phyloP scores from a whole-genome alignment of 2,113 vertebrate genomes.

The Heterotis niloticus region DNA sequence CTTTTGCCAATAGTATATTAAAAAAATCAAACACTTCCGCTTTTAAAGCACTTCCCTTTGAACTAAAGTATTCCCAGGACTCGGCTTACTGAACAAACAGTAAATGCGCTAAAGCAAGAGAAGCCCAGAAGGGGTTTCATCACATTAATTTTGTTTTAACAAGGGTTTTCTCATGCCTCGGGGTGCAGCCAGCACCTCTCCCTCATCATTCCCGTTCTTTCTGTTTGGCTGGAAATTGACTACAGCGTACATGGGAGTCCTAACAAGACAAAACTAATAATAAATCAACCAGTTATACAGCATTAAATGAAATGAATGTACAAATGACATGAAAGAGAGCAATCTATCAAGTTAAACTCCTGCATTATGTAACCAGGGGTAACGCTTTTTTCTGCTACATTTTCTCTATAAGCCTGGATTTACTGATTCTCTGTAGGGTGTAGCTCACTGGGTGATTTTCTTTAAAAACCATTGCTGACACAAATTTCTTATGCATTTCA shows the following conservation, averaged over 20 bases:
- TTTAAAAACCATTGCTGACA: not conserved
- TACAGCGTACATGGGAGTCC: not conserved
- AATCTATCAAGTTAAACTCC: conserved; percentile 13
- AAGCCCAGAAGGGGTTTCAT: not conserved
- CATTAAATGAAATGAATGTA: conserved; percentile 16
- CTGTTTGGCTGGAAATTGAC: not conserved
- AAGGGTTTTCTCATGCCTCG: not conserved
- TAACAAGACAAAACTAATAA: not conserved
- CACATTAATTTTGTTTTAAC: not conserved
- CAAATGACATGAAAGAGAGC: conserved; percentile 5
- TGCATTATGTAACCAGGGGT: conserved; percentile 17
- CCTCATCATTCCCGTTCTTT: not conserved
- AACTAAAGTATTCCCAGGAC: not conserved
- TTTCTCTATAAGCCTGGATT: conserved; percentile 24
- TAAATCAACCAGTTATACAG: not conserved
- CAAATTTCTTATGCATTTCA: not conserved
- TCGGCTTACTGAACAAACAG: not conserved
- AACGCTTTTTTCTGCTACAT: not conserved
- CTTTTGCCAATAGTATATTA: not conserved
- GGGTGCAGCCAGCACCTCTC: not conserved
- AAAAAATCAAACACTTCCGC: not conserved
- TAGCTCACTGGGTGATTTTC: not conserved
- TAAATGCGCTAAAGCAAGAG: not conserved
- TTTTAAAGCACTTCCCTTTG: not conserved
- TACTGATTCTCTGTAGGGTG: conserved; percentile 14